Percentiles rank a stretch among this genome's conserved stretches.
Evolutionary conservation across 2,888 invertebrate genomes (phyloP).

Genomic region (Carcina quercana): DNA sequence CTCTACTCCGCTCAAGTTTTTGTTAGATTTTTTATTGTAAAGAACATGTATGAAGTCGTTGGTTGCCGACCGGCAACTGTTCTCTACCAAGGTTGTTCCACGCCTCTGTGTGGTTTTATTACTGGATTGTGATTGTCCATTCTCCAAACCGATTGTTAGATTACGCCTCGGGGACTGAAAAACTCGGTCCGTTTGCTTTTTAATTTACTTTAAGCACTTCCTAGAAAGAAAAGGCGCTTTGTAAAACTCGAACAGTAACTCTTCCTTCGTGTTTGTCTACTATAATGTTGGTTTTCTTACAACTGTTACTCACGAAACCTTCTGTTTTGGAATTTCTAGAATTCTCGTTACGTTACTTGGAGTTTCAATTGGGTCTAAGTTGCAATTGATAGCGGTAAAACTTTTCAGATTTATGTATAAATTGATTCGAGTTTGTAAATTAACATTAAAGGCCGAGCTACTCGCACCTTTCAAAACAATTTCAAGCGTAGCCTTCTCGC

Average conservation of each 20-base stretch:
- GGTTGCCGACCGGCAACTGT: slow-evolving; percentile 43
- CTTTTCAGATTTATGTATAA: slow-evolving; percentile 24
- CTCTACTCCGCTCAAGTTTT: slow-evolving; percentile 43
- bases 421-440: slow-evolving; percentile 40
- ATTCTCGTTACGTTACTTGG: slow-evolving; percentile 29
- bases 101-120: slow-evolving; percentile 39
- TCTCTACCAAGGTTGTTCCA: slow-evolving; percentile 57
- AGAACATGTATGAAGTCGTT: slow-evolving; percentile 39
- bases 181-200: slow-evolving; percentile 37
- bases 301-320: slow-evolving; percentile 51
- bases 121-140: slow-evolving; percentile 42
- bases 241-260: slow-evolving; percentile 34
- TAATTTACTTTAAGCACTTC: slow-evolving; percentile 51
- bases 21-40: slow-evolving; percentile 46
- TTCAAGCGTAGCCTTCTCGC: slow-evolving; percentile 43
- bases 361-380: slow-evolving; percentile 26
- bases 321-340: slow-evolving; percentile 22
- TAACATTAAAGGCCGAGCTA: slow-evolving; percentile 45
- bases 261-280: slow-evolving; percentile 54
- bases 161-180: slow-evolving; percentile 37
- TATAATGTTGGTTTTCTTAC: slow-evolving; percentile 48
- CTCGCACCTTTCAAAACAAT: slow-evolving; percentile 47
- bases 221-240: slow-evolving; percentile 47
- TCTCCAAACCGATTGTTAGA: slow-evolving; percentile 43
- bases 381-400: slow-evolving; percentile 23